Evolutionary conservation across 2,888 invertebrate species (phyloP).

Genomic region (Panopea generosa): DNA sequence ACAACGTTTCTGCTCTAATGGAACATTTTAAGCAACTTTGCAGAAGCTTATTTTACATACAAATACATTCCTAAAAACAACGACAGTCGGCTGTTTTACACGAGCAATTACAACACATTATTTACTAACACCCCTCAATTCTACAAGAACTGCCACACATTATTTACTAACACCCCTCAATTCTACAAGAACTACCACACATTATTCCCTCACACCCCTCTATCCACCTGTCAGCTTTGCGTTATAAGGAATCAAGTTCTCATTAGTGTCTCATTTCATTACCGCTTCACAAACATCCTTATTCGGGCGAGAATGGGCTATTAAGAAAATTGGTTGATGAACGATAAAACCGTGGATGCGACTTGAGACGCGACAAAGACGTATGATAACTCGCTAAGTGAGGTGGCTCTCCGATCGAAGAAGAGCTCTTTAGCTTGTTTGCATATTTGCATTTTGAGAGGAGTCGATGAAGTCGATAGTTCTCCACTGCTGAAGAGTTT

Average conservation of each 20-base stretch:
- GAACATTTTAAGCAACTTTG: too few relatives aligned
- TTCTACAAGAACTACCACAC: too few relatives aligned
- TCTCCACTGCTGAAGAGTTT: background rate
- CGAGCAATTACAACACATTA: too few relatives aligned
- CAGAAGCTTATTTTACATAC: too few relatives aligned
- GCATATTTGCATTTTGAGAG: background rate
- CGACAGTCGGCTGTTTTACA: too few relatives aligned
- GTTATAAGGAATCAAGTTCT: conserved; percentile 26
- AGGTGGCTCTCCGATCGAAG: conserved; percentile 15
- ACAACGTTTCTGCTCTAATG: too few relatives aligned
- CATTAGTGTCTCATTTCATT: conserved; percentile 63
- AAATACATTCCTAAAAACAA: too few relatives aligned
- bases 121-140: too few relatives aligned
- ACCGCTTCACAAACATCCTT: conserved; percentile 52
- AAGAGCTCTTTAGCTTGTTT: background rate
- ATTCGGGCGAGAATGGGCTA: conserved; percentile 60
- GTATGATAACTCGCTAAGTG: conserved; percentile 27
- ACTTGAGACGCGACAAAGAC: conserved; percentile 43
- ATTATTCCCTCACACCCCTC: conserved; percentile 5
- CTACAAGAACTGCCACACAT: too few relatives aligned
- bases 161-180: too few relatives aligned
- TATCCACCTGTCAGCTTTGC: conserved; percentile 7
- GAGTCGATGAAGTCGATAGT: conserved; percentile 1
- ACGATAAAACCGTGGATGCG: conserved; percentile 26
- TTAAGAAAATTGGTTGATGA: conserved; percentile 75